Evolutionary conservation across 2,113 vertebrate genomes (phyloP).

Genomic region (Amblyopsis rosae): DNA sequence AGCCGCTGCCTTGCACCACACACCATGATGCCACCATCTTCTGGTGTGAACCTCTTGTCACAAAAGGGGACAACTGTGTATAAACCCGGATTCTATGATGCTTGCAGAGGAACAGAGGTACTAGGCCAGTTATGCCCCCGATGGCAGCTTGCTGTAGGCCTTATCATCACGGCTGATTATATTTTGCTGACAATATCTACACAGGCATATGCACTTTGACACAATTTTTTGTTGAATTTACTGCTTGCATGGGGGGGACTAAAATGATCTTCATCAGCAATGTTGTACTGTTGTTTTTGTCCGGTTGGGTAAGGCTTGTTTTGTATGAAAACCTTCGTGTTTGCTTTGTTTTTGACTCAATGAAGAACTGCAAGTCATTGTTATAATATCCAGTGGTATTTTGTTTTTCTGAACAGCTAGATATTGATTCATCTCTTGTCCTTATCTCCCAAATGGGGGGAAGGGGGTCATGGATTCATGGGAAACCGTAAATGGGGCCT

Average conservation of each 20-base stretch:
- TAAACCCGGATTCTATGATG: neutral
- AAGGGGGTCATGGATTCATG: constrained; percentile 61
- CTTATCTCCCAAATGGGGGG: constrained; percentile 68
- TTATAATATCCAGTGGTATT: constrained; percentile 14
- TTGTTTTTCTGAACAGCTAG: constrained; percentile 56
- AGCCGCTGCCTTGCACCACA: constrained; percentile 30
- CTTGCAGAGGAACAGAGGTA: neutral
- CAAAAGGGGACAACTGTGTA: neutral
- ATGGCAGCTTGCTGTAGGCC: neutral
- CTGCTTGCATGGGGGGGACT: constrained; percentile 2
- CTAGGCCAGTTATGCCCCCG: neutral
- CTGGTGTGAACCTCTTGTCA: neutral
- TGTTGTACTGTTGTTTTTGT: neutral
- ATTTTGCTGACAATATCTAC: constrained; percentile 16
- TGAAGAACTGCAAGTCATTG: constrained; percentile 14
- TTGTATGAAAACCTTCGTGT: neutral
- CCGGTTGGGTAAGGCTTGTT: neutral
- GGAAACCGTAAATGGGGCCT: constrained; percentile 77
- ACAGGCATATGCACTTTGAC: constrained; percentile 25
- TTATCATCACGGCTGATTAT: constrained; percentile 14
- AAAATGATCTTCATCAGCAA: neutral
- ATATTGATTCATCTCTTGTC: constrained; percentile 75
- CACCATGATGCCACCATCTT: neutral
- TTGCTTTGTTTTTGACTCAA: neutral
- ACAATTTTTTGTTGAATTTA: neutral